Evolutionary conservation across 2,888 invertebrate genomes (phyloP), one percentile per base, ranked within the genome.

Genomic region (Tigriopus californicus): DNA sequence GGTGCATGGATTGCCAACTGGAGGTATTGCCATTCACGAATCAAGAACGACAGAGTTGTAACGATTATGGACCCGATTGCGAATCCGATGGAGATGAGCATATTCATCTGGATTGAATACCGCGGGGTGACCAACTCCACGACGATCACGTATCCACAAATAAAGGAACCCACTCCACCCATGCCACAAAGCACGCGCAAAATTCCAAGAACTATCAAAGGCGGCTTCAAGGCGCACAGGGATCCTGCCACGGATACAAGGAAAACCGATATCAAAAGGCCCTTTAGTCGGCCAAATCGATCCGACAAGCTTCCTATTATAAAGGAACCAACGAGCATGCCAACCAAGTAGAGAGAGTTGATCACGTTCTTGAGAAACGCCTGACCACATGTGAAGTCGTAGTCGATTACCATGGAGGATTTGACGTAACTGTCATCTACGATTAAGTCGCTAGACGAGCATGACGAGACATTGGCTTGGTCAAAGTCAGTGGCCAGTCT

Each of bases 261-360:
- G 5, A 57, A 22, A 12, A 57, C 8, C 42, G 57, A 40, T 20
- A 46, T 10, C 41, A 57, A 46, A 10, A 57, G 46, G 12, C 46
- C 47, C 20, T 13, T 46, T 5, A n/a, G 18, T 10, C 57, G 18
- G 13, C 57, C 57, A 46, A 1, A 57, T 12, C 11, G 42, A 24
- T 57, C 57, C 12, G 57, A 57, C n/a, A 57, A 15, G n/a, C 42
- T 22, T 10, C 57, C 57, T 13, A 57, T 15, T 10, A 57, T 13
- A n/a, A 46, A 57, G 5, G 57, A 57, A 22, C 57, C 57, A 12
- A 57, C 10, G 10, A 57, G 47, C 57, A 57, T 57, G n/a, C 57
- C 57, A 20, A 57, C 15, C 57, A 57, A 46, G 8, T 57, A 57
- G 22, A 41, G 18, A 8, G 46, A 18, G 22, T 25, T 41, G 13